These are phyloP conservation scores for Campoplex capitator DNA, from an alignment of 2,888 invertebrate genomes.

Conservation along the genomic window DNA sequence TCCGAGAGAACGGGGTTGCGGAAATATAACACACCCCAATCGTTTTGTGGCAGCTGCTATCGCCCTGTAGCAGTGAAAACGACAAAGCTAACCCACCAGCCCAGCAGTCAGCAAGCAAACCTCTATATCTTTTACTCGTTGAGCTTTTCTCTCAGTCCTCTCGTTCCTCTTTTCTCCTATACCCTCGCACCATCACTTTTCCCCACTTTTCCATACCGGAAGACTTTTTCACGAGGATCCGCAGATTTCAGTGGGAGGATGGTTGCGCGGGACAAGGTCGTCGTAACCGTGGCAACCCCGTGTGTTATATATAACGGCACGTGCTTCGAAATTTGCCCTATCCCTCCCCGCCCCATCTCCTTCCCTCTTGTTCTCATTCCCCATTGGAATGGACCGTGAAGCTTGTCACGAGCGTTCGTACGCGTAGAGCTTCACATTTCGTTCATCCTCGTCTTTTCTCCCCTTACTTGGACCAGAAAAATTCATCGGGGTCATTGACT, in stretches of 20 bases:
- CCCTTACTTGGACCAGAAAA: conserved; percentile 3
- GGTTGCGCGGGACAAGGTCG: conserved; percentile 83
- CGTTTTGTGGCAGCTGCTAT: conserved; percentile 59
- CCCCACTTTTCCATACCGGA: conserved; percentile 65
- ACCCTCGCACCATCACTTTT: background rate
- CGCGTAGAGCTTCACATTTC: conserved; percentile 26
- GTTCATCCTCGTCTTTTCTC: conserved; percentile 9
- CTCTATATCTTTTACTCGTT: conserved; percentile 38
- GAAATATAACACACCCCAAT: conserved; percentile 37
- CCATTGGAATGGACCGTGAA: conserved; percentile 44
- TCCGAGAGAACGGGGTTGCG: background rate
- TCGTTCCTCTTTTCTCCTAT: background rate
- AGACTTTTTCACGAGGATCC: conserved; percentile 69
- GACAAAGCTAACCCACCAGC: conserved; percentile 33
- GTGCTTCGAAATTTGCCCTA: conserved; percentile 77
- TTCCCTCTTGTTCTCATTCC: conserved; percentile 39
- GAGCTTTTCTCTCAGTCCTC: conserved; percentile 26
- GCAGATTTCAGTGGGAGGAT: conserved; percentile 72
- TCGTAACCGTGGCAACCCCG: conserved; percentile 82
- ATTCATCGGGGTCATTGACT: conserved; percentile 47
- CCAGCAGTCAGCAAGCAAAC: conserved; percentile 24
- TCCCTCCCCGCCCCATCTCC: conserved; percentile 33
- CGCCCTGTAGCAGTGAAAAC: conserved; percentile 64
- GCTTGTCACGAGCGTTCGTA: conserved; percentile 47
- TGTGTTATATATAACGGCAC: conserved; percentile 75